Base-by-base conservation (phyloP, 2,888 invertebrate species). In the Drosophila fulvimacula region DNA sequence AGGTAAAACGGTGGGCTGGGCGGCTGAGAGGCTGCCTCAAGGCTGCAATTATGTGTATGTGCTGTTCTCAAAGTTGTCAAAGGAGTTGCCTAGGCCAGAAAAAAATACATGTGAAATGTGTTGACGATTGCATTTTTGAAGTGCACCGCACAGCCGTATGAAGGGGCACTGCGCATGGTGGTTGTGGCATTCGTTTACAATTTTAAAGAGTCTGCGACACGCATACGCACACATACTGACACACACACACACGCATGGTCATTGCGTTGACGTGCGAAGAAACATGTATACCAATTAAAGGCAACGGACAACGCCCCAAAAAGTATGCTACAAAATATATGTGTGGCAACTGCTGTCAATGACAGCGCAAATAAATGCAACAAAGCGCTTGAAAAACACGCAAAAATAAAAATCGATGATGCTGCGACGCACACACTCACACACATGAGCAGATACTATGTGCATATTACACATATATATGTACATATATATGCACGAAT, bases 291-390 rank as follows among this genome's bases (percentile, higher is more conserved):
- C 82, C 87, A 87, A 83, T 83, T 83, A 87, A 83, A 82, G 84
- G 87, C 84, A 84, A 67, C 70, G 87, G 83, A 87, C 83, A 83
- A 83, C 83, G 83, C 83, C 83, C 87, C 80, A 84, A 82, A 83
- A 86, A 86, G 79, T 64, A 72, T 70, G 65, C 69, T 71, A 64
- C 63, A 61, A 60, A 49, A 65, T 67, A 60, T 38, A 30, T 61
- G 72, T 61, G 72, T 78, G 82, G 80, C 70, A 78, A 51, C 76
- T 81, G 82, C 79, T 83, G 83, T 83, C 87, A 83, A 83, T 83
- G 87, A 83, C 83, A 81, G 86, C 74, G 72, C 81, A 81, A 82
- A 82, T 83, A 82, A 82, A 86, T 83, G 79, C 81, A 86, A 86
- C 86, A 82, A 86, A 83, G 65, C 78, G 69, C 69, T 60, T 75